Evolutionary conservation across 2,113 vertebrate species (phyloP), one percentile per base, ranked within the genome.

Genomic region (Arenaria interpres): DNA sequence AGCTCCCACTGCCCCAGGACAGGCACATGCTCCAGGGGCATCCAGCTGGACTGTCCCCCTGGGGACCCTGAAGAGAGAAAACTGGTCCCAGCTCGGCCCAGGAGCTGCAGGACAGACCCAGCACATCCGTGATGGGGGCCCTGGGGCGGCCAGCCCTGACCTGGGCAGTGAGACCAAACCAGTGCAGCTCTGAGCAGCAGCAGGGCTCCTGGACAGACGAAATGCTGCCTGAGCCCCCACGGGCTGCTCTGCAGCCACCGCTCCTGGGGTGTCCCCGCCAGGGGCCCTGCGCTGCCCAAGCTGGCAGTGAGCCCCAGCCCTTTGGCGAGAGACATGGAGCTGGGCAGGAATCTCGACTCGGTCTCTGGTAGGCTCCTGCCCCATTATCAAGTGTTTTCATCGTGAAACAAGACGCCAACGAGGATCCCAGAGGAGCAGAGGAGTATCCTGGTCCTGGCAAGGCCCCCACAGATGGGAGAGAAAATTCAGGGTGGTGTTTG

Each of bases 151-250:
- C 62, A 51, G 45, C n/a, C 24, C 62, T 0, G 2, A 50, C 24
- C 35, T 59, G 53, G 32, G 25, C 35, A 68, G 51, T 13, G 53
- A 53, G 33, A 22, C 4, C 0, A 0, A 45, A 19, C 46, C 5
- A 1, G 1, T 4, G 4, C 12, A 23, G 28, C 48, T 54, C 32
- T 0, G 0, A 59, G 43, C 10, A 1, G 46, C 7, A 0, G 32
- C 22, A 15, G 0, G 3, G 50, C 51, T 50, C 39, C 35, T 1
- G 2, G 22, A 17, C 59, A 66, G 16, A 25, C 4, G 0, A 33
- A 48, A 69, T 0, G 4, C 32, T 51, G 35, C 57, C 62, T 0
- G 0, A 87, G 41, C 5, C 23, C 15, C 53, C 39, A 13, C 0
- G 3, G 28, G 54, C 6, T 19, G 39, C 9, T 50, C 80, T 37